Base-by-base conservation (phyloP, 2,888 invertebrate genomes). In the Stictocephala bisonia region DNA sequence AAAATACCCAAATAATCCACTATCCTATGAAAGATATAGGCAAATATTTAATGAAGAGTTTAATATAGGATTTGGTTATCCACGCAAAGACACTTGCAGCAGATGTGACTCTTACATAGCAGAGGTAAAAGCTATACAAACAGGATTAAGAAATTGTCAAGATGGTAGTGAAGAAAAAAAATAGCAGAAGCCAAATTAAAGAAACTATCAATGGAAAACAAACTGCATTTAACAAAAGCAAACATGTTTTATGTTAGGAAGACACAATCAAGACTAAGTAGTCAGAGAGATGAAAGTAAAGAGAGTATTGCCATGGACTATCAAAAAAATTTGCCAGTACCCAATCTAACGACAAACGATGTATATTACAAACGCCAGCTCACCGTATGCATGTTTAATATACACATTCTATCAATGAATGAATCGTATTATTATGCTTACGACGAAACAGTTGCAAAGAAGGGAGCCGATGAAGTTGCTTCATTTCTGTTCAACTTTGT, bases 301-400 rank as follows among this genome's bases (percentile, higher is more conserved):
- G 29, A 22, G 60, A 24, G 26, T 18, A 60, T 71, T 70, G 22
- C 58, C 1, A 71, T 71, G 71, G 71, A 71, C 48, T 58, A 44
- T 58, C 18, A 58, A 24, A 56, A 58, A 31, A 70, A 70, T 35
- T 26, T 70, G 11, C 22, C 35, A 15, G 15, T 53, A 7, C 70
- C 70, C 35, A 69, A 70, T 41, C 53, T 70, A 26, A 48, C 70
- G n/a, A 70, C 70, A 2, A 70, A 70, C 22, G 56, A 71, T 48
- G 71, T 71, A 9, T 66, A 71, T 64, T 71, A 48, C 24, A 71
- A 66, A n/a, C 15, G 71, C n/a, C 71, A 71, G 18, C 40, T 71
- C 3, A 24, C 41, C 3, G 22, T 71, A 11, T 48, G 7, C 40
- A 11, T 22, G 2, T 71, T 71, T 29, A 71, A 56, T 20, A 64